Conservation (phyloP, 2,797 vertebrate species). For the Myiotriccus ornatus region DNA sequence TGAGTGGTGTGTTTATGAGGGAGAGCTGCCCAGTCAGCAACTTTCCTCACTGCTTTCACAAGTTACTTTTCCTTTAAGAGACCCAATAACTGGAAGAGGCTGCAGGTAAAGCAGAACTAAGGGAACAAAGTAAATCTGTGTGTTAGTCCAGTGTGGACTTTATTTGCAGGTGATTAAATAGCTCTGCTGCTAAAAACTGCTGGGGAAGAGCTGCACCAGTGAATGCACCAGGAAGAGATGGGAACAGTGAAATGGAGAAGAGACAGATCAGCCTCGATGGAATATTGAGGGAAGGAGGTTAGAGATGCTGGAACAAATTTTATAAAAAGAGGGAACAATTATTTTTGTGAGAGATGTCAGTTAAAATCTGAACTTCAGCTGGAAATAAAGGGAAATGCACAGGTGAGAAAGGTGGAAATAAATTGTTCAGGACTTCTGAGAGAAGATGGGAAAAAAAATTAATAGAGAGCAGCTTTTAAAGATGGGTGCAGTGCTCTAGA, state of each 20-base stretch:
- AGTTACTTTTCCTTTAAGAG: not conserved
- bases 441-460: not conserved
- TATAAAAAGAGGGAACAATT: not conserved
- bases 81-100: not conserved
- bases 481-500: not conserved
- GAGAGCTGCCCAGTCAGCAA: not conserved
- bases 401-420: not conserved
- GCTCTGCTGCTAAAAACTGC: not conserved
- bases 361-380: not conserved
- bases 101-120: not conserved
- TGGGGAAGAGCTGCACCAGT: accelerated
- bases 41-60: not conserved
- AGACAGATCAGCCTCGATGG: not conserved
- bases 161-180: not conserved
- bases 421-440: not conserved
- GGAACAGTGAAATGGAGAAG: not conserved
- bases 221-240: not conserved
- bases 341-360: not conserved
- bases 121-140: not conserved
- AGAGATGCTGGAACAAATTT: not conserved
- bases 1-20: not conserved
- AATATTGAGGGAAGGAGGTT: not conserved
- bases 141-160: not conserved
- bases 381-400: not conserved
- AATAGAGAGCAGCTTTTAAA: not conserved